Conservation (phyloP, 2,113 vertebrate species). For the Echinops telfairi region DNA sequence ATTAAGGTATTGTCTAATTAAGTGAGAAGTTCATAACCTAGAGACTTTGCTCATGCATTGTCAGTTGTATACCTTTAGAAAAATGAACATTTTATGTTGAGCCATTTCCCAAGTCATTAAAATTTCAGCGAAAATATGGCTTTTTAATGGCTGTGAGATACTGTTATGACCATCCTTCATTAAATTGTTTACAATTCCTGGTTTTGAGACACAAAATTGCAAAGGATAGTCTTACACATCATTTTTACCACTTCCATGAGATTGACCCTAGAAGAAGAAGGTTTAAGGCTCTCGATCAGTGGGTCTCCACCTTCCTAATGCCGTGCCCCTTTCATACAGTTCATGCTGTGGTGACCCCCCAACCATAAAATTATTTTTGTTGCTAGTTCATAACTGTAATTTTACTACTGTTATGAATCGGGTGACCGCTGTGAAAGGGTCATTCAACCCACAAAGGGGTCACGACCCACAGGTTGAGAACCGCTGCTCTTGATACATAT, state of each 20-base stretch:
- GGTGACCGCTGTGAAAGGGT: too few species aligned
- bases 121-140: slow-evolving; percentile 19
- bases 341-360: too few species aligned
- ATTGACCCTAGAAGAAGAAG: neutral
- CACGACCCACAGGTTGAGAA: too few species aligned
- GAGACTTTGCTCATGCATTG: neutral
- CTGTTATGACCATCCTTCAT: neutral
- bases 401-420: too few species aligned
- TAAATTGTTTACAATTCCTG: neutral
- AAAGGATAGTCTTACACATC: neutral
- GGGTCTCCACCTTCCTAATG: too few species aligned
- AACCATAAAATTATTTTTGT: too few species aligned
- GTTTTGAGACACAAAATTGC: neutral
- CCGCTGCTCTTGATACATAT: neutral
- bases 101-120: neutral
- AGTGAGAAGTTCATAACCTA: too few species aligned
- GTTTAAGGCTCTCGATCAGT: neutral
- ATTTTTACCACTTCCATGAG: neutral
- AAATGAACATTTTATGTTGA: neutral
- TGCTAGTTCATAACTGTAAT: too few species aligned
- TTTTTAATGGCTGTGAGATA: slow-evolving; percentile 19
- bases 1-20: too few species aligned
- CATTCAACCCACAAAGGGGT: too few species aligned
- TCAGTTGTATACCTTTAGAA: neutral
- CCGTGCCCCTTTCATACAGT: too few species aligned